Evolutionary conservation across 2,113 vertebrate genomes (phyloP), one percentile per base, ranked within the genome.

Genomic region (Centropus unirufus): DNA sequence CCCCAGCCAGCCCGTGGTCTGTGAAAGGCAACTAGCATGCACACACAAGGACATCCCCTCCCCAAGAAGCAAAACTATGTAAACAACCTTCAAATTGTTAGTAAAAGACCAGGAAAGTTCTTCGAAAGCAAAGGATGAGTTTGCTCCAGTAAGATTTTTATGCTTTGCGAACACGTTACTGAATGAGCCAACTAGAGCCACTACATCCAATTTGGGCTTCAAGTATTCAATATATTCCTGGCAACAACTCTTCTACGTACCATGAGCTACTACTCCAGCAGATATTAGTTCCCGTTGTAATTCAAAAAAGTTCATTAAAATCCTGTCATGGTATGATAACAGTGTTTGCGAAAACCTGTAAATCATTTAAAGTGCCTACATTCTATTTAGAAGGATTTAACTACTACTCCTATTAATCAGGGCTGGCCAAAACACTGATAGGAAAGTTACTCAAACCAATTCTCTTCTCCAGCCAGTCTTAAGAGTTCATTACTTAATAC

Each of bases 221-320:
- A 83, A 82, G 82, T 83, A 90, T 66, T 85, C 91, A 85, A 86
- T 89, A 85, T 90, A 90, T 15, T 95, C 67, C 82, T 95, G 94
- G 91, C 95, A 96, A 82, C 91, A 76, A 69, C 32, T 73, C 63
- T 86, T 40, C 63, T 73, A 51, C 0, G 0, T 62, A 62, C 46
- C 3, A 86, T 77, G 51, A 88, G 61, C 63, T 87, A 55, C 93
- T 80, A 76, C 62, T 91, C 59, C 63, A 91, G 77, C 52, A 97
- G 83, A 70, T 73, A 93, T 59, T 81, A 55, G 84, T 79, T 92
- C 84, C 74, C 85, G 44, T 66, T 79, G 46, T 83, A 89, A 93
- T 87, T 93, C 77, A 30, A 51, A 83, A 47, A 90, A 76, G 58
- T 82, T 91, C 36, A 79, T 87, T 95, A 95, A 87, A 92, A 85